A percentile compares a stretch with the other conserved stretches of the same genome.
These are phyloP conservation scores for Ceraclea dissimilis DNA, from an alignment of 2,888 invertebrate species.

Conservation along the genomic window DNA sequence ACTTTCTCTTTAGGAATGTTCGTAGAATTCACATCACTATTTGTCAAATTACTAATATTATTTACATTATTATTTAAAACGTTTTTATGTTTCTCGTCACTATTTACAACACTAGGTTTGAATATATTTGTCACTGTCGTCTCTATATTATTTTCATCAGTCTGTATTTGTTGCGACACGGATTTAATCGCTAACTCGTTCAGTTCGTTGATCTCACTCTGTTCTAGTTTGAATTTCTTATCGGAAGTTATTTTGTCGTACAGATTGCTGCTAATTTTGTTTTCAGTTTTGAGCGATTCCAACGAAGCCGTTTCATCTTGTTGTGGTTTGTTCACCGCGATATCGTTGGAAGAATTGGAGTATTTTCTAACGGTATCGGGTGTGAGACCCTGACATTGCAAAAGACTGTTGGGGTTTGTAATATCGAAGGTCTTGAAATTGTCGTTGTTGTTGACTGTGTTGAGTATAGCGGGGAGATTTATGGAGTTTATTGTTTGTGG, in stretches of 20 bases:
- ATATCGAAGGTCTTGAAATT: slow-evolving; percentile 21
- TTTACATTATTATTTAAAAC: neutral
- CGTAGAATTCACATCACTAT: neutral
- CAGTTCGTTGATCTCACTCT: slow-evolving; percentile 44
- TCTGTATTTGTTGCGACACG: neutral
- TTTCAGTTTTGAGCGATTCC: slow-evolving; percentile 32
- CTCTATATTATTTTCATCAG: too few species aligned
- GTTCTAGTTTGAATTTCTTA: slow-evolving; percentile 40
- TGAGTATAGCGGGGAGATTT: slow-evolving; percentile 19
- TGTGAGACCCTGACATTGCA: slow-evolving; percentile 21
- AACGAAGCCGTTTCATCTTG: slow-evolving; percentile 4
- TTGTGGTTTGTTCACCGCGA: neutral
- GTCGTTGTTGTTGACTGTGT: neutral
- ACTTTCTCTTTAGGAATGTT: neutral
- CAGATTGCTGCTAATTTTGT: slow-evolving; percentile 39
- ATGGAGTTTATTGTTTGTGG: slow-evolving; percentile 23
- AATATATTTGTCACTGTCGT: too few species aligned
- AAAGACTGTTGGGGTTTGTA: slow-evolving; percentile 22
- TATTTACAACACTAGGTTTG: neutral
- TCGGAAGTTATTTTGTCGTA: slow-evolving; percentile 42
- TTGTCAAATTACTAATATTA: neutral
- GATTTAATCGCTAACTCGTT: slow-evolving; percentile 34
- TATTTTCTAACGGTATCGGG: slow-evolving; percentile 21
- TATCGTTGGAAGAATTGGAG: slow-evolving; percentile 1
- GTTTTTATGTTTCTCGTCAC: neutral